Evolutionary conservation across 2,888 invertebrate genomes (phyloP).

Genomic region (Vesta saturnalis): DNA sequence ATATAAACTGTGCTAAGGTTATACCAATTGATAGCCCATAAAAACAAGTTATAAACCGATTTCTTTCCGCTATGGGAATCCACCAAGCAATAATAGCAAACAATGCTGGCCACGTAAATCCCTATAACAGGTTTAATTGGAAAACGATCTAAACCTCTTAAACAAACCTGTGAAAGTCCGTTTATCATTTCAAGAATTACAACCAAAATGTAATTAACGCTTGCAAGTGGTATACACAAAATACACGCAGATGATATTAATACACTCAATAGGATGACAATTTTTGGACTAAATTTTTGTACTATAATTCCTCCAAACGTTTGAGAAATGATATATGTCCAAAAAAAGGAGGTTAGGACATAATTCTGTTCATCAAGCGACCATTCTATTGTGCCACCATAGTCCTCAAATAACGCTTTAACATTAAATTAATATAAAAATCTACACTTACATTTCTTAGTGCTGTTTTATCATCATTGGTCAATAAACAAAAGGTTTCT

Average conservation of each 20-base stretch:
- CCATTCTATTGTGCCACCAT: background rate
- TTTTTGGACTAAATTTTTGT: too few relatives aligned
- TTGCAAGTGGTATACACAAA: constrained; percentile 2
- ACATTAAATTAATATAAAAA: background rate
- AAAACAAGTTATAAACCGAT: background rate
- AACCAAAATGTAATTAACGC: background rate
- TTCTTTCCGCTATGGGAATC: background rate
- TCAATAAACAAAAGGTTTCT: background rate
- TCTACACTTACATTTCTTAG: background rate
- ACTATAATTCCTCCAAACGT: background rate
- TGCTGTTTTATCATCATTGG: background rate
- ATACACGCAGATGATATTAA: background rate
- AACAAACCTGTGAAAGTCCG: background rate
- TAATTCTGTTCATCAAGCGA: background rate
- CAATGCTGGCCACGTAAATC: background rate
- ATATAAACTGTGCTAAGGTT: background rate
- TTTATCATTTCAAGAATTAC: background rate
- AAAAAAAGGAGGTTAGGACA: background rate
- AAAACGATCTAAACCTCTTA: background rate
- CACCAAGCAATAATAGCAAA: background rate
- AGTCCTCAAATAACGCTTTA: background rate
- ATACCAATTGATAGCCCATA: background rate
- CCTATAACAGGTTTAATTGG: background rate
- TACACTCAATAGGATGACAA: background rate
- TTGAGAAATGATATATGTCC: background rate